Base-by-base conservation (phyloP, 2,888 invertebrate genomes). In the Drosophila kokeensis region DNA sequence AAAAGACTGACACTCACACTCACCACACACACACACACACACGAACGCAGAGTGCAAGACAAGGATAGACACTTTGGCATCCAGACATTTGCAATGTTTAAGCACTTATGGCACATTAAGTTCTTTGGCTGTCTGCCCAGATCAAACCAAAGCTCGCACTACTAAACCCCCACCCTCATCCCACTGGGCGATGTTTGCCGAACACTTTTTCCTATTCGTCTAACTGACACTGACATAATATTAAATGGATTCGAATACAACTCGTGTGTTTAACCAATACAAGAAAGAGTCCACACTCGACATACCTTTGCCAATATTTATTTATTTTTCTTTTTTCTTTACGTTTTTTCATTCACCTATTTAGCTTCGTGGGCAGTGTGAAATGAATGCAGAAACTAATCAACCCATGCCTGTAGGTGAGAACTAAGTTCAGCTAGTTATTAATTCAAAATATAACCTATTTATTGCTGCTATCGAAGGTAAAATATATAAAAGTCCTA, bases 101-200 rank as follows among this genome's bases (percentile, higher is more conserved):
- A 79, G 81, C 81, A 79, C 84, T 83, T 65, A 74, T 87, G 61
- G 68, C 71, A 67, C 89, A 75, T 70, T 83, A 71, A 83, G 75
- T 77, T 80, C 57, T 62, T 74, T 81, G 81, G 83, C 78, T 70
- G 65, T 62, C 78, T 80, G 75, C 86, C 89, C 83, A 74, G 59
- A 67, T 59, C 66, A 67, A 72, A n/a, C 48, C 50, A 69, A 65
- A 38, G 27, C 53, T 15, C 54, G 49, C 55, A 34, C 29, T 49
- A 34, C 55, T 11, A 49, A n/a, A 11, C 21, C 24, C 21, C 45
- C 13, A 24, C 45, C 15, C 21, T 2, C 45, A 15, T 1, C 21
- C 24, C 3, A 50, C 7, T 50, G 29, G 27, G 0, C 29, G 6
- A n/a, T 50, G 50, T 29, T 29, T 27, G 7, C 48, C 15, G 13